Conservation (phyloP, 2,113 vertebrate genomes). For the Rousettus leschenaultii region DNA sequence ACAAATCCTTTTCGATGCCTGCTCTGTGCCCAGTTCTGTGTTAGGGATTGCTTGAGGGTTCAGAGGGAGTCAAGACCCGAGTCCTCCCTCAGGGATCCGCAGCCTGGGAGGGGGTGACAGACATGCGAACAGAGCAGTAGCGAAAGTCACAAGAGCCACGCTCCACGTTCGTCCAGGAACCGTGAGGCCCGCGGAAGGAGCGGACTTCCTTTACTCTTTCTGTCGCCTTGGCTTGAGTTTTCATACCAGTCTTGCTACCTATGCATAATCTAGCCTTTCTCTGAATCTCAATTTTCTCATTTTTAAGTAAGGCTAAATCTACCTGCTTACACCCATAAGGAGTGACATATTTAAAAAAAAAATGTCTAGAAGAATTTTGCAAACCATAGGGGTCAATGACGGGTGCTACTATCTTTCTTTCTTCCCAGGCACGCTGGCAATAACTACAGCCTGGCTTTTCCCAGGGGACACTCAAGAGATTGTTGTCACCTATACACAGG, state of each 20-base stretch:
- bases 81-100: background rate
- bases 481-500: background rate
- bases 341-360: background rate
- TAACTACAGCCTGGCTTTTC: background rate
- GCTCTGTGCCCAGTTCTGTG: background rate
- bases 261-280: background rate
- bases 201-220: background rate
- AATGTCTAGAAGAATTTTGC: background rate
- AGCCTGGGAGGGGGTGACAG: background rate
- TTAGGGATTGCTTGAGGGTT: background rate
- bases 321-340: background rate
- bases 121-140: background rate
- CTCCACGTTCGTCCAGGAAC: background rate
- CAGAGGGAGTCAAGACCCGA: background rate
- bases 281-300: constrained; percentile 2
- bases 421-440: background rate
- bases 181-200: background rate
- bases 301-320: constrained; percentile 22
- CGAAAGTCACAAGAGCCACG: background rate
- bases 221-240: background rate
- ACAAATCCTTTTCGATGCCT: background rate
- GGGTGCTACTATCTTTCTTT: background rate
- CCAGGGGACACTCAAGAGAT: background rate
- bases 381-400: background rate
- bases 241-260: background rate